Evolutionary conservation across 2,888 invertebrate genomes (phyloP).

Genomic region (Melolontha melolontha): DNA sequence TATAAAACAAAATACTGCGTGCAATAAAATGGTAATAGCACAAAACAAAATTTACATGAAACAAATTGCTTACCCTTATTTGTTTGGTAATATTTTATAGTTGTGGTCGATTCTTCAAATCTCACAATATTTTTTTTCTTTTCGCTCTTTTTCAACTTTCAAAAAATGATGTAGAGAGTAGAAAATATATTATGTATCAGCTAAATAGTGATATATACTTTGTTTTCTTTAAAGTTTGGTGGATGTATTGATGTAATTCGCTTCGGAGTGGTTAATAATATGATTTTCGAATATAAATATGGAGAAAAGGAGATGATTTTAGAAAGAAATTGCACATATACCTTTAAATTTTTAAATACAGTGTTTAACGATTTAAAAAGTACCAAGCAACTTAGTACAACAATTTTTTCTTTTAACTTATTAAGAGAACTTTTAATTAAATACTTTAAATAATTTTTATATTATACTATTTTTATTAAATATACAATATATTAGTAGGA

Average conservation of each 20-base stretch:
- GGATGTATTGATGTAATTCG: constrained; percentile 24
- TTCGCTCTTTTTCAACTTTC: constrained; percentile 15
- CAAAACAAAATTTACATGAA: no score
- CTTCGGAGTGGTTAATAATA: constrained; percentile 10
- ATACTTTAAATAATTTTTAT: constrained; percentile 62
- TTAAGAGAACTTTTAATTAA: constrained; percentile 62
- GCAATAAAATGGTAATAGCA: no score
- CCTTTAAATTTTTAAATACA: constrained; percentile 56
- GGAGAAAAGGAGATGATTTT: constrained; percentile 11
- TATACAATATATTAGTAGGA: constrained; percentile 65
- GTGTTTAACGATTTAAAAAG: constrained; percentile 61
- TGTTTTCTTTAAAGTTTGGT: constrained; percentile 4
- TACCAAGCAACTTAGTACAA: constrained; percentile 65
- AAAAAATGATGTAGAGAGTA: constrained; percentile 34
- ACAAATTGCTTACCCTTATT: constrained; percentile 16
- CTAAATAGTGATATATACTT: constrained; percentile 14
- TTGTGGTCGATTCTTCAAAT: constrained; percentile 11
- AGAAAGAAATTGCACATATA: constrained; percentile 40
- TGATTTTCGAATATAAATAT: not conserved
- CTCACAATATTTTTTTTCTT: constrained; percentile 11
- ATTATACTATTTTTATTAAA: constrained; percentile 66
- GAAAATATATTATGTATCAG: constrained; percentile 35
- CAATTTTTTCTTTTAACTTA: constrained; percentile 57
- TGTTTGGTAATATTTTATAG: constrained; percentile 4
- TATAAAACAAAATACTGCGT: no score